Evolutionary conservation across 2,113 vertebrate genomes (phyloP).

Genomic region (Hoplias malabaricus): DNA sequence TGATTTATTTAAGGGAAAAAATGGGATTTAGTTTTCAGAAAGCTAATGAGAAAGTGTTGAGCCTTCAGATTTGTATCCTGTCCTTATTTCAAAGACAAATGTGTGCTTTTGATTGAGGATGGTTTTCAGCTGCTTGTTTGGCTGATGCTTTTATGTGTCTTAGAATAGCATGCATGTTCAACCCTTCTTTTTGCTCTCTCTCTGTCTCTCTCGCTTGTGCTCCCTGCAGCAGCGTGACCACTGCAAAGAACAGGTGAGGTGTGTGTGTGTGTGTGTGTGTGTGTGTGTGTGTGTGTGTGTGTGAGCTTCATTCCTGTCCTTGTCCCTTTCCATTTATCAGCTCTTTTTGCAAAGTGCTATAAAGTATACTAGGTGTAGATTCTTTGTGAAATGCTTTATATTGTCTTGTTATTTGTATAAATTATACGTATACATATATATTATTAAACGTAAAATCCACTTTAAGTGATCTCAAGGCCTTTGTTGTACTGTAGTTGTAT

Average conservation of each 20-base stretch:
- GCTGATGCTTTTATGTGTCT: neutral
- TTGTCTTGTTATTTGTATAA: no score
- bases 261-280: neutral
- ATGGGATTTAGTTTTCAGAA: neutral
- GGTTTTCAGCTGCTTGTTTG: neutral
- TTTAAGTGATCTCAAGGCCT: no score
- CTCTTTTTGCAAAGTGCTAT: neutral
- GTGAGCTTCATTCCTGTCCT: neutral
- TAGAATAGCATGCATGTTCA: constrained; percentile 19
- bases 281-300: neutral
- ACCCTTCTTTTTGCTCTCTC: constrained; percentile 1
- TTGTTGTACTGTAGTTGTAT: no score
- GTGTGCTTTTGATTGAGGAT: neutral
- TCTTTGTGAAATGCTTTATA: no score
- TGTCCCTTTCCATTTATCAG: neutral
- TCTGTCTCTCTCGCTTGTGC: constrained; percentile 43
- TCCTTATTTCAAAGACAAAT: neutral
- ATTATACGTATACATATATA: no score
- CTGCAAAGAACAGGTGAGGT: constrained; percentile 73
- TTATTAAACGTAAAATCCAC: no score
- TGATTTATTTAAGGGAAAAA: neutral
- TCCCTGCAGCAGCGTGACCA: constrained; percentile 58
- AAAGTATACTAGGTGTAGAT: no score
- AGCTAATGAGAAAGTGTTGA: neutral
- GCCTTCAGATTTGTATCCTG: neutral